Evolutionary conservation across 1,140 invertebrate genomes (phyloP), one percentile per base, ranked within the genome.

Genomic region (Phenacoccus solenopsis): DNA sequence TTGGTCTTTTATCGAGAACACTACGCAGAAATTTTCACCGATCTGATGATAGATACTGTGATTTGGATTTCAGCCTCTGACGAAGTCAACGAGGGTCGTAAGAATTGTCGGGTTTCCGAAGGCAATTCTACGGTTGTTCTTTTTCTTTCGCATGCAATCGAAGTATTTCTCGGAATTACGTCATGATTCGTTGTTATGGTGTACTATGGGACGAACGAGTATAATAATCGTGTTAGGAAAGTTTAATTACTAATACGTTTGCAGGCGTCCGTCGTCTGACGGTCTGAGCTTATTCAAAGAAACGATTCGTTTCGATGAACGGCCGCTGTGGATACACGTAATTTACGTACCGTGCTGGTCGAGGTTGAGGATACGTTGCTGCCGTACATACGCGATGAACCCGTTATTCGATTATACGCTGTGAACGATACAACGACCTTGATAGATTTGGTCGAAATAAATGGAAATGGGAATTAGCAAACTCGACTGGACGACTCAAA

Each of bases 401-500:
- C 59, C 59, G 59, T 64, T 64, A 64, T 64, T 27, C 59, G 25
- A 64, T 64, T 64, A 64, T 64, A 13, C 25, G 9, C 25, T 27
- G 59, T 24, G 25, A 64, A 64, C 25, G 59, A 64, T 64, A 22
- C 59, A 64, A 64, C 25, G 59, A 64, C 59, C 59, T 64, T 64
- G 59, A 22, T 9, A n/a, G n/a, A n/a, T n/a, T n/a, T n/a, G n/a
- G n/a, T n/a, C n/a, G n/a, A n/a, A n/a, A n/a, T n/a, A n/a, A n/a
- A n/a, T n/a, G n/a, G n/a, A n/a, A n/a, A n/a, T n/a, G n/a, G n/a
- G n/a, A n/a, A n/a, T n/a, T n/a, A n/a, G n/a, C n/a, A n/a, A n/a
- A n/a, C n/a, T n/a, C n/a, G n/a, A n/a, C n/a, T n/a, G n/a, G n/a
- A n/a, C n/a, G n/a, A n/a, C n/a, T n/a, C n/a, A n/a, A n/a, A n/a